Percentiles rank a stretch among this genome's conserved stretches.
Evolutionary conservation across 2,797 vertebrate genomes (phyloP).

Genomic region (Enteromius radiatus): DNA sequence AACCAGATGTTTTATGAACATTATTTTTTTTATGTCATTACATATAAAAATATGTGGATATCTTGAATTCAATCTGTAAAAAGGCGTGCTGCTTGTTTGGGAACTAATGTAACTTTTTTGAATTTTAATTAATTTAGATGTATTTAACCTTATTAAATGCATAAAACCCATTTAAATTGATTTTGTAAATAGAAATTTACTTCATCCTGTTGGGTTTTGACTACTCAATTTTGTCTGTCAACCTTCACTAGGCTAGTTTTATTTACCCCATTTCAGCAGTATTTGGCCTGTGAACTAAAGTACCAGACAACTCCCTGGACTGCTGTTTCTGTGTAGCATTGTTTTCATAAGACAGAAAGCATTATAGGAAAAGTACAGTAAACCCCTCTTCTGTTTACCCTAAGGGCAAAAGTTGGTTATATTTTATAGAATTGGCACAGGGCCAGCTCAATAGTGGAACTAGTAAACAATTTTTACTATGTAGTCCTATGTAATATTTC

Average conservation of each 20-base stretch:
- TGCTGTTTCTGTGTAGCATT: not conserved
- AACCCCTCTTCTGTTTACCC: not conserved
- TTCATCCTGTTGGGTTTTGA: not conserved
- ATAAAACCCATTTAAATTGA: not conserved
- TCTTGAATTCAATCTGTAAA: not conserved
- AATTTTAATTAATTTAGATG: not conserved
- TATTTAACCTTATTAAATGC: not conserved
- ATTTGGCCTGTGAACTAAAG: conserved; percentile 24
- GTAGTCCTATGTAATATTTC: no score
- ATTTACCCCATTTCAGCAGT: conserved; percentile 31
- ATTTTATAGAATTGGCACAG: not conserved
- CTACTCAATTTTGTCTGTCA: not conserved
- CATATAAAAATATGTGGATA: not conserved
- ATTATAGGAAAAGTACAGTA: not conserved
- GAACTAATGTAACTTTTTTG: not conserved
- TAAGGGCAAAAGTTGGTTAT: not conserved
- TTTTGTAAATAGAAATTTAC: not conserved
- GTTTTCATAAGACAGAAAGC: conserved; percentile 11
- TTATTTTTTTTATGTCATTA: not conserved
- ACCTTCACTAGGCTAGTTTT: conserved; percentile 14
- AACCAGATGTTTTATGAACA: not conserved
- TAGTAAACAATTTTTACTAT: not conserved
- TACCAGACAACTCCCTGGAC: conserved; percentile 11
- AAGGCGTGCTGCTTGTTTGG: not conserved
- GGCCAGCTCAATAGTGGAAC: not conserved